phyloP scores from a whole-genome alignment of 2,797 vertebrate genomes.

The Trachops cirrhosus region DNA sequence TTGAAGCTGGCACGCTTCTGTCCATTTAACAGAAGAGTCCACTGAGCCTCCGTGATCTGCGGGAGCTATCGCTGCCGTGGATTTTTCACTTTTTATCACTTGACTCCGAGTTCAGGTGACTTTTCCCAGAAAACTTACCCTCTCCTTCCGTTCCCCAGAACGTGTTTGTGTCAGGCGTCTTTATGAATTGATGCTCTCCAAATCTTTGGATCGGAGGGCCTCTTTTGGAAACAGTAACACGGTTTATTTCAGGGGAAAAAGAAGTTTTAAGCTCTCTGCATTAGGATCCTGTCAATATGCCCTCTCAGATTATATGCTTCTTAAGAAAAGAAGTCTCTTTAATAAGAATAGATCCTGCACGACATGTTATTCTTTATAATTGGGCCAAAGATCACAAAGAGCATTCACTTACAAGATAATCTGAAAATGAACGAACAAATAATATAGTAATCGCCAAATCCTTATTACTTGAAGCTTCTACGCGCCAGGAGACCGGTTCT shows the following conservation, averaged over 20 bases:
- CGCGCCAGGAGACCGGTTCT: constrained; percentile 79
- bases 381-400: constrained; percentile 83
- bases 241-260: not conserved
- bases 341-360: constrained; percentile 79
- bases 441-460: constrained; percentile 84
- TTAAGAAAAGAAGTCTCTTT: constrained; percentile 75
- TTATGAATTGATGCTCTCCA: not conserved
- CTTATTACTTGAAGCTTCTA: constrained; percentile 82
- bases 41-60: not conserved
- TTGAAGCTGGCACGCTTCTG: not conserved
- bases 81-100: not conserved
- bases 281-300: constrained; percentile 76
- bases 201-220: not conserved
- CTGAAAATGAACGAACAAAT: constrained; percentile 87
- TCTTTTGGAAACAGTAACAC: not conserved
- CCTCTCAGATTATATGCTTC: constrained; percentile 74
- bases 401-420: constrained; percentile 84
- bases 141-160: not conserved
- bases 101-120: not conserved
- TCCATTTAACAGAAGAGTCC: not conserved
- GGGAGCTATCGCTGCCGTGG: not conserved
- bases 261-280: constrained; percentile 67
- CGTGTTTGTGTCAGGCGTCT: not conserved
- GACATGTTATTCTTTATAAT: constrained; percentile 83
- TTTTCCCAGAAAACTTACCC: too few relatives aligned